Conservation (phyloP, 92 coral and sea anemone species). For the Parazoanthus atlanticus region DNA sequence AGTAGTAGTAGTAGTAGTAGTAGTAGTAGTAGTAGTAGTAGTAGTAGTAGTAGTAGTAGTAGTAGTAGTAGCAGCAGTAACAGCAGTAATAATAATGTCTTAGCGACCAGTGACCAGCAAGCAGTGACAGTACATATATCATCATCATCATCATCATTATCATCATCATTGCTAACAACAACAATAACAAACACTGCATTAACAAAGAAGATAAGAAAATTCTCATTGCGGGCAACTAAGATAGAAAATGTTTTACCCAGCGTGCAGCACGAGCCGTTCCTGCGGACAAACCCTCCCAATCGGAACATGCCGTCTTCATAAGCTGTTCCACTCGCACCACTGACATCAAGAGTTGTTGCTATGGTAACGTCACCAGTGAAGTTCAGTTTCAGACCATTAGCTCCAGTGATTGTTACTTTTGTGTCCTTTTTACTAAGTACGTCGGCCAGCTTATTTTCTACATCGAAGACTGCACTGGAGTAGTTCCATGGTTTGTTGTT, state of each 20-base stretch:
- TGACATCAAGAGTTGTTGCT: conserved; percentile 59
- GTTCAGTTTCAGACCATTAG: conserved; percentile 61
- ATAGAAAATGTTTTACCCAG: conserved; percentile 60
- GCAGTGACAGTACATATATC: too few species aligned
- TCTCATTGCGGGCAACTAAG: background rate
- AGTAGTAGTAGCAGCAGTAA: too few species aligned
- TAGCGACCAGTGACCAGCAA: background rate
- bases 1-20: too few species aligned
- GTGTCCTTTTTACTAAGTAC: background rate
- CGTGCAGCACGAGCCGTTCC: conserved; percentile 74
- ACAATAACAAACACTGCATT: too few species aligned
- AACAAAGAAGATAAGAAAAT: too few species aligned
- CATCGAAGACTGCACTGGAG: conserved; percentile 65
- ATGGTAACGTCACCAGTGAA: conserved; percentile 55
- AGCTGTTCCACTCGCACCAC: conserved; percentile 45
- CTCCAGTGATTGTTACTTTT: conserved; percentile 46
- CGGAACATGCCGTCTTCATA: conserved; percentile 51
- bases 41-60: too few species aligned
- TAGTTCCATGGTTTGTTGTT: conserved; percentile 70
- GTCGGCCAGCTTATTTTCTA: background rate
- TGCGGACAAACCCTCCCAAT: conserved; percentile 80
- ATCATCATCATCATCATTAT: too few species aligned
- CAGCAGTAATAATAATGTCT: background rate
- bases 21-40: too few species aligned
- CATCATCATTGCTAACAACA: too few species aligned